Conservation (phyloP, 2,797 vertebrate species). For the Lagocephalus sceleratus region DNA sequence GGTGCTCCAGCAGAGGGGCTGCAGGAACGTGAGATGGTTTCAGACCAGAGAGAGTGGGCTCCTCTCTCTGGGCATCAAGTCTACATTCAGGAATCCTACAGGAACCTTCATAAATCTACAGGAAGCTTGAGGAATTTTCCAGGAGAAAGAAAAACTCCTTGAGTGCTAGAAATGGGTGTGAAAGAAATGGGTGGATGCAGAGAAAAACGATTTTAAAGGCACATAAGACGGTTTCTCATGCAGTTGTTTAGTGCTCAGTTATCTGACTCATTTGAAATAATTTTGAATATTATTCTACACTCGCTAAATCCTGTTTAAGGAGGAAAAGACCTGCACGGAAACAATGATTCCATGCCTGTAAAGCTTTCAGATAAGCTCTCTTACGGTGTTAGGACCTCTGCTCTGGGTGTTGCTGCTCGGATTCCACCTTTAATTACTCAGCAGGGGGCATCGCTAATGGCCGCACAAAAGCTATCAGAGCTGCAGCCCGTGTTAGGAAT, state of each 20-base stretch:
- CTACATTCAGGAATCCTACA: slow-evolving; percentile 27
- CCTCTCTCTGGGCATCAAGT: slow-evolving; percentile 27
- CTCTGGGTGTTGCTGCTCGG: slow-evolving; percentile 8
- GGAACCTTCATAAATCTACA: slow-evolving; percentile 20
- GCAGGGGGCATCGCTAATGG: slow-evolving; percentile 27
- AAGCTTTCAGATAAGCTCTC: slow-evolving; percentile 11
- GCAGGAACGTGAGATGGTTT: slow-evolving; percentile 31
- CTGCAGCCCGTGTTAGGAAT: slow-evolving; percentile 44
- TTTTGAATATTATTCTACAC: neutral
- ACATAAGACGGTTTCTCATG: slow-evolving; percentile 11
- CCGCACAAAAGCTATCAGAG: slow-evolving; percentile 39
- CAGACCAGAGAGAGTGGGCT: slow-evolving; percentile 18
- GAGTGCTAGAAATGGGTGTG: neutral
- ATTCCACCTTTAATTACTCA: slow-evolving; percentile 44
- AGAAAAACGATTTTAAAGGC: slow-evolving; percentile 23
- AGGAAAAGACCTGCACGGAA: slow-evolving; percentile 7
- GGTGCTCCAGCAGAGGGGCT: slow-evolving; percentile 36
- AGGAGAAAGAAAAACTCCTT: neutral
- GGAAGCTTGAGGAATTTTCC: slow-evolving; percentile 10
- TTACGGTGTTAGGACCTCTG: neutral
- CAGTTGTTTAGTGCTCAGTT: neutral
- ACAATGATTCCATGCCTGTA: neutral
- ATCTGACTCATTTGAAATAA: slow-evolving; percentile 7
- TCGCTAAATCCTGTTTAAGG: slow-evolving; percentile 2
- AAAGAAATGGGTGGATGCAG: slow-evolving; percentile 9